Conservation (phyloP, 2,888 invertebrate species). For the Ellobium chinense region DNA sequence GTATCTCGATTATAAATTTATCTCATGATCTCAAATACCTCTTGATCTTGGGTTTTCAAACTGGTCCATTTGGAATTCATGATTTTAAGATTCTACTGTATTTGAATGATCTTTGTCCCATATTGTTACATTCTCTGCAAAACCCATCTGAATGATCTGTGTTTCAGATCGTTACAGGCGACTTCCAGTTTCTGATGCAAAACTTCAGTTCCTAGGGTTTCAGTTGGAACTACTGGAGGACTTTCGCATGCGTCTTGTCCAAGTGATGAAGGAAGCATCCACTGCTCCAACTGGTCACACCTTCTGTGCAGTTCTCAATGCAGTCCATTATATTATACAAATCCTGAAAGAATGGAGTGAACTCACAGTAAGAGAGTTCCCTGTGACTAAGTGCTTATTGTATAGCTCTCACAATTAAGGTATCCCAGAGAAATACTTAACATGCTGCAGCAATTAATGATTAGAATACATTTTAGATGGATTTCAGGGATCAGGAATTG, state of each 20-base stretch:
- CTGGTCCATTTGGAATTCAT: too few species aligned
- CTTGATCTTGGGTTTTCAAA: too few species aligned
- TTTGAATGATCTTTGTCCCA: not conserved
- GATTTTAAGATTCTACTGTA: too few species aligned
- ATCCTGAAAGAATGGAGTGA: constrained; percentile 89
- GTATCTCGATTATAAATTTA: too few species aligned
- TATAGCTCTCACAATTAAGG: too few species aligned
- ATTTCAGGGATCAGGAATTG: too few species aligned
- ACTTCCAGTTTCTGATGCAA: constrained; percentile 85
- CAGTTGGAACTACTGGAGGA: constrained; percentile 95
- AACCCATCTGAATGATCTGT: constrained; percentile 25
- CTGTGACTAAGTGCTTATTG: too few species aligned
- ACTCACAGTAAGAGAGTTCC: constrained; percentile 83
- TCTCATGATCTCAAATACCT: too few species aligned
- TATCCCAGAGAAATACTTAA: too few species aligned
- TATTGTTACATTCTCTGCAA: not conserved
- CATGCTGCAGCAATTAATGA: too few species aligned
- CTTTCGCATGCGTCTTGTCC: constrained; percentile 91
- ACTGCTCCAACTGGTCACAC: constrained; percentile 81
- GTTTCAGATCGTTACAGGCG: constrained; percentile 88
- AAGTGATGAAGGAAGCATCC: constrained; percentile 84
- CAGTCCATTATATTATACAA: constrained; percentile 85
- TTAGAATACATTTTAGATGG: too few species aligned
- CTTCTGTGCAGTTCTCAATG: constrained; percentile 86
- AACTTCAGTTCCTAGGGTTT: constrained; percentile 89